Evolutionary conservation across 2,888 invertebrate genomes (phyloP).

Genomic region (Microctonus hyperodae): DNA sequence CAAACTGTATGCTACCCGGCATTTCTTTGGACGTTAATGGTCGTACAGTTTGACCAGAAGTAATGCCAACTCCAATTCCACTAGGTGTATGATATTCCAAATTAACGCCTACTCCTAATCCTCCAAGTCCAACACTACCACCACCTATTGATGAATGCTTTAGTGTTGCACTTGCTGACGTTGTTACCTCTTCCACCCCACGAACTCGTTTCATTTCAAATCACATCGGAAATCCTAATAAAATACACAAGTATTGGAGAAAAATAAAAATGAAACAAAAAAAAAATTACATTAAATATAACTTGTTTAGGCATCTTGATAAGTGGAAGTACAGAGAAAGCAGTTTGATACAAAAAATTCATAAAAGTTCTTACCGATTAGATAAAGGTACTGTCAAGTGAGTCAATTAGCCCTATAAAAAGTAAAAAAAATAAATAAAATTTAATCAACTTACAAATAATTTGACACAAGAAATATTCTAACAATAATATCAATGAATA

Average conservation of each 20-base stretch:
- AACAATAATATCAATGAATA: not conserved
- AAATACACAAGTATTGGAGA: not conserved
- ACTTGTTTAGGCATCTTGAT: not conserved
- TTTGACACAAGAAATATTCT: not conserved
- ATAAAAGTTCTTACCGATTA: conserved; percentile 36
- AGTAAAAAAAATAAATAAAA: conserved; percentile 30
- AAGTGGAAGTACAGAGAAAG: conserved; percentile 13
- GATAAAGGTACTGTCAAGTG: conserved; percentile 36
- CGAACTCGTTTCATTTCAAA: conserved; percentile 72
- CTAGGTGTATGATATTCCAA: conserved; percentile 61
- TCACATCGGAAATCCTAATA: conserved; percentile 69
- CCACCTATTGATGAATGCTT: conserved; percentile 62
- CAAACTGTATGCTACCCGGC: conserved; percentile 64
- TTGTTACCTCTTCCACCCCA: conserved; percentile 62
- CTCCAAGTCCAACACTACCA: conserved; percentile 60
- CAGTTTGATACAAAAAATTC: not conserved
- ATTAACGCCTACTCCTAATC: conserved; percentile 51
- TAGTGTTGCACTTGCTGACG: conserved; percentile 64
- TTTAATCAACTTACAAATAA: not conserved
- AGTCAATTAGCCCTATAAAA: conserved; percentile 37
- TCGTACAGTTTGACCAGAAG: conserved; percentile 61
- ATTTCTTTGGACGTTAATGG: conserved; percentile 60
- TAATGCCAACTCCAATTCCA: conserved; percentile 54
- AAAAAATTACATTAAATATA: not conserved
- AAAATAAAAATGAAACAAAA: not conserved